Evolutionary conservation across 2,888 invertebrate species (phyloP).

Genomic region (Nomada flava): DNA sequence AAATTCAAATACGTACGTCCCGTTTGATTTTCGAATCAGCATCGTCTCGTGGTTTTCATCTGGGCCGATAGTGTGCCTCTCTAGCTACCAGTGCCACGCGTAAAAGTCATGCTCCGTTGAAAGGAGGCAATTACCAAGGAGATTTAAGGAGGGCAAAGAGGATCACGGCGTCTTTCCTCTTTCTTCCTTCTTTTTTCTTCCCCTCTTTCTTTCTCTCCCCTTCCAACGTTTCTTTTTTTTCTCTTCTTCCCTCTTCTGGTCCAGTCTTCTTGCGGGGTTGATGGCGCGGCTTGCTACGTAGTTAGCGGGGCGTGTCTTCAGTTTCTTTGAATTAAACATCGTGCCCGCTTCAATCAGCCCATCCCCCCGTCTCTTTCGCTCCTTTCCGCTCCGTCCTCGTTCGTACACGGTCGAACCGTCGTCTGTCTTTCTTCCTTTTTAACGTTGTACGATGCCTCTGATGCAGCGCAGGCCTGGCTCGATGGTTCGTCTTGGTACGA

Average conservation of each 20-base stretch:
- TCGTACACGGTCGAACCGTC: constrained; percentile 45
- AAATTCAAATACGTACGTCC: background rate
- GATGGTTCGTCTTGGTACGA: constrained; percentile 35
- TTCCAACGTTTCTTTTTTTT: background rate
- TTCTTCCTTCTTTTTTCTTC: background rate
- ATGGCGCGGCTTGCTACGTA: constrained; percentile 70
- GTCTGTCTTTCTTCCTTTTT: constrained; percentile 31
- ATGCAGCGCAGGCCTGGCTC: constrained; percentile 33
- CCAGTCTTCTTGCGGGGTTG: constrained; percentile 61
- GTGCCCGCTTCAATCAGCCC: constrained; percentile 78
- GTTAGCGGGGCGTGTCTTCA: constrained; percentile 79
- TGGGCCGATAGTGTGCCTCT: constrained; percentile 12
- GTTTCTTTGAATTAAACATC: constrained; percentile 82
- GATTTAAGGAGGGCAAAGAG: constrained; percentile 65
- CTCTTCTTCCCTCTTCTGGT: constrained; percentile 33
- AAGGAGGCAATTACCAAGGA: constrained; percentile 71
- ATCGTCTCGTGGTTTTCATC: background rate
- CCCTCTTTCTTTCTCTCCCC: background rate
- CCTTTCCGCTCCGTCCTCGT: constrained; percentile 49
- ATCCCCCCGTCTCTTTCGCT: constrained; percentile 56
- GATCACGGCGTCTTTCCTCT: constrained; percentile 54
- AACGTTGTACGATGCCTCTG: constrained; percentile 5
- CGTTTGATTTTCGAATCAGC: constrained; percentile 15
- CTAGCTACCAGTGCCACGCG: constrained; percentile 30
- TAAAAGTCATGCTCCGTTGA: constrained; percentile 50